Percentiles rank a stretch among this genome's conserved stretches.
Evolutionary conservation across 2,113 vertebrate genomes (phyloP).

Genomic region (Ameiurus melas): DNA sequence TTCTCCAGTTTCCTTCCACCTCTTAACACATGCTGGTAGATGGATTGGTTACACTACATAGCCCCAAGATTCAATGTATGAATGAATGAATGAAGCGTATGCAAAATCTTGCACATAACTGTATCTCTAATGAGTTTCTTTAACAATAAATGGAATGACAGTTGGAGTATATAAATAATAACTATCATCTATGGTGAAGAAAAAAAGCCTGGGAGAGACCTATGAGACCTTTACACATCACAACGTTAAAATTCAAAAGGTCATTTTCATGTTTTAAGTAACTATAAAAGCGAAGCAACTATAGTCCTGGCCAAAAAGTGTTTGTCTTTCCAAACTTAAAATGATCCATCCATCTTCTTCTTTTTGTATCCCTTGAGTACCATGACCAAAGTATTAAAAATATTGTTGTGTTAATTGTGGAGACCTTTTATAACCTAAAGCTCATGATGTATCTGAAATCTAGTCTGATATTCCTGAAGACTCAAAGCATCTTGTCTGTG

Average conservation of each 20-base stretch:
- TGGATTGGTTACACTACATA: too few relatives aligned
- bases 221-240: not conserved
- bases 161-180: not conserved
- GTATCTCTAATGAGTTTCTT: too few relatives aligned
- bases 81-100: not conserved
- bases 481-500: not conserved
- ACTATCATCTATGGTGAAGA: not conserved
- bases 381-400: conserved; percentile 2
- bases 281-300: not conserved
- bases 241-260: not conserved
- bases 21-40: too few relatives aligned
- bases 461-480: conserved; percentile 12
- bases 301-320: not conserved
- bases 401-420: not conserved
- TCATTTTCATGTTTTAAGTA: not conserved
- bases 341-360: not conserved
- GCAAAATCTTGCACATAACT: too few relatives aligned
- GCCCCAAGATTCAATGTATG: not conserved
- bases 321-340: not conserved
- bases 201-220: not conserved
- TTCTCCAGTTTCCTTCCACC: not conserved
- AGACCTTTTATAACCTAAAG: conserved; percentile 20
- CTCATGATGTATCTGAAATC: conserved; percentile 8
- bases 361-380: not conserved
- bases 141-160: not conserved